Base-by-base conservation (phyloP, 2,888 invertebrate genomes). In the Timandra comae region DNA sequence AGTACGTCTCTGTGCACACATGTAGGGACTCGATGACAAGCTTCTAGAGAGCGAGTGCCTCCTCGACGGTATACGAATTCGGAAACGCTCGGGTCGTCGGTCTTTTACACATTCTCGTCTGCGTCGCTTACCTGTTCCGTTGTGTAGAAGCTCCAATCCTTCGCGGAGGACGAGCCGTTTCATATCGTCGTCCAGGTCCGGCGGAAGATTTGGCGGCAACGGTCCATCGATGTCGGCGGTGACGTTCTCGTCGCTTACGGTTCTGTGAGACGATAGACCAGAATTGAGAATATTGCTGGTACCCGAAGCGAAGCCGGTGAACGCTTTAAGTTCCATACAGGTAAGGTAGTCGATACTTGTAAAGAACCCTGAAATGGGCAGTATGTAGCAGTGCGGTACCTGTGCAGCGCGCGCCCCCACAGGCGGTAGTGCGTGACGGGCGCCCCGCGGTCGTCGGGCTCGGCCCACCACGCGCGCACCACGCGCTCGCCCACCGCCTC, bases 391-490 rank as follows among this genome's bases (percentile, higher is more conserved):
- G 50, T 72, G 66, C 3, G 65, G 61, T 3, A 74, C 82, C 76
- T 73, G 50, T 72, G 66, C 3, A 65, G 61, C 3, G 75, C 81
- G n/a, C 86, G 71, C 0, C 93, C 94, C 82, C 96, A 94, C 10
- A 97, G 80, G 22, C 90, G 88, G 69, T 97, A 97, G 31, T 88
- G 73, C 6, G 88, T 80, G 4, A 95, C 87, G n/a, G 89, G 81
- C 0, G 92, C 91, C 0, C 96, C 96, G 59, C 94, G 92, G 7
- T 91, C 89, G 42, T 88, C 88, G 0, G 96, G 91, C 6, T 92
- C 89, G 25, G 90, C 86, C 97, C 97, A 97, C 57, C 89, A 90
- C 0, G 96, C 90, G 58, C 94, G 92, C 55, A 93, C 91, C 11
- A 93, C 88, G 11, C 91, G 90, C 11, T 90, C 90, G 11, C 91